A percentile compares a stretch with the other conserved stretches of the same genome.
phyloP scores from a whole-genome alignment of 2,888 invertebrate species.

The Steinernema hermaphroditum region DNA sequence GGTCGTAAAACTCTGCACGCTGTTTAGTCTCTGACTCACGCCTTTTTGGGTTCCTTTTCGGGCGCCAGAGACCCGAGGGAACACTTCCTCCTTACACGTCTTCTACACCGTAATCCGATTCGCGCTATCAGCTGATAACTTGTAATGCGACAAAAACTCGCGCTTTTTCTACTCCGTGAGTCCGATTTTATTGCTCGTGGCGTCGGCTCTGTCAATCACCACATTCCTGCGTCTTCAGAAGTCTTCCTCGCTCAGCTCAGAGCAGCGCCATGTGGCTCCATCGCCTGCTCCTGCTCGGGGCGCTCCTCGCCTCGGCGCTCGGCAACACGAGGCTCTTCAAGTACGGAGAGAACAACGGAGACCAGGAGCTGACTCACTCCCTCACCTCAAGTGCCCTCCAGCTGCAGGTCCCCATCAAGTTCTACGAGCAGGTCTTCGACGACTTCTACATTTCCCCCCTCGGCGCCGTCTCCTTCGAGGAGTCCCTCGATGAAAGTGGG shows the following conservation, averaged over 20 bases:
- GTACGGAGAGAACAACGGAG: constrained; percentile 23
- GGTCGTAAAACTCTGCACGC: too few relatives aligned
- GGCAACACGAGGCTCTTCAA: constrained; percentile 22
- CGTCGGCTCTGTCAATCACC: constrained; percentile 21
- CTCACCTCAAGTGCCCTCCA: constrained; percentile 12
- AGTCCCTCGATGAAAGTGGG: constrained; percentile 32
- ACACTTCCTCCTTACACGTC: too few relatives aligned
- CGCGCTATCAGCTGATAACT: constrained; percentile 28
- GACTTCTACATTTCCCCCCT: constrained; percentile 56
- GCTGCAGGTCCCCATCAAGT: constrained; percentile 45
- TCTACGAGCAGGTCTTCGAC: constrained; percentile 47
- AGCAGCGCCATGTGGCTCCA: constrained; percentile 8
- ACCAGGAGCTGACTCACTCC: not conserved
- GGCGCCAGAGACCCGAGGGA: too few relatives aligned
- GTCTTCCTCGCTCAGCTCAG: constrained; percentile 1
- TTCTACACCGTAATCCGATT: constrained; percentile 28
- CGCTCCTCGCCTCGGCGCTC: constrained; percentile 5
- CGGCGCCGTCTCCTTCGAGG: constrained; percentile 56
- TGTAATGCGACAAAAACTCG: constrained; percentile 22
- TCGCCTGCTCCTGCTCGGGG: constrained; percentile 23
- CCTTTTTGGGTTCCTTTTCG: too few relatives aligned
- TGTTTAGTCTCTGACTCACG: too few relatives aligned
- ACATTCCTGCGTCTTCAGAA: constrained; percentile 7
- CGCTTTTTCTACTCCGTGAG: not conserved
- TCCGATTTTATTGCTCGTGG: constrained; percentile 8